phyloP scores from a whole-genome alignment of 2,888 invertebrate species.

The Trissolcus brochymenae region DNA sequence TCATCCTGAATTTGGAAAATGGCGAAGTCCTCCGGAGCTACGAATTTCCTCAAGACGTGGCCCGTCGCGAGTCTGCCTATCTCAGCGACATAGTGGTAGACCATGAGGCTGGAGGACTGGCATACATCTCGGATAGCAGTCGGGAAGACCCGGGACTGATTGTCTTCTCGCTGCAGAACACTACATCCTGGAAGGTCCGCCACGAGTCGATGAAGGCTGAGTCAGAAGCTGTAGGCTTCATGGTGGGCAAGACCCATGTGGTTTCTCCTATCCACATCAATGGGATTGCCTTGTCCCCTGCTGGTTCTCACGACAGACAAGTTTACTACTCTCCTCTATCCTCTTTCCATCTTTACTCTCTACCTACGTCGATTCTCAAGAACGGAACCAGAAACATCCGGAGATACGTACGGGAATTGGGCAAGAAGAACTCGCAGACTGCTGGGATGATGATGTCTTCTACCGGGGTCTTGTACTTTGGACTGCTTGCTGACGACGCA shows the following conservation, averaged over 20 bases:
- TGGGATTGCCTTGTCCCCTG: constrained; percentile 84
- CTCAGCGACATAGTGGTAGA: constrained; percentile 86
- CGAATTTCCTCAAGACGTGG: constrained; percentile 81
- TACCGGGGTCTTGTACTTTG: constrained; percentile 83
- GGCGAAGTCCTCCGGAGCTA: constrained; percentile 78
- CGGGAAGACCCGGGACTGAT: constrained; percentile 84
- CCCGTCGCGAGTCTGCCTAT: constrained; percentile 79
- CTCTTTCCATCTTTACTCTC: constrained; percentile 82
- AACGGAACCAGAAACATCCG: constrained; percentile 74
- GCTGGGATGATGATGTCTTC: constrained; percentile 88
- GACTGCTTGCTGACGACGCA: constrained; percentile 82
- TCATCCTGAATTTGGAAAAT: constrained; percentile 82
- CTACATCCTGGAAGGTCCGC: constrained; percentile 84
- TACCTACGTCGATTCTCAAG: constrained; percentile 81
- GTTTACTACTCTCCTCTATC: constrained; percentile 84
- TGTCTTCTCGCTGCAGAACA: constrained; percentile 82
- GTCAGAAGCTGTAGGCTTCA: constrained; percentile 79
- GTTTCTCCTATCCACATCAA: constrained; percentile 82
- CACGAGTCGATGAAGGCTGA: constrained; percentile 83
- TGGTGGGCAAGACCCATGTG: constrained; percentile 80
- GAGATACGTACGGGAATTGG: constrained; percentile 79
- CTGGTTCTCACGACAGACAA: constrained; percentile 62
- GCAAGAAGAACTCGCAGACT: constrained; percentile 82
- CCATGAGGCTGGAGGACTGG: constrained; percentile 81
- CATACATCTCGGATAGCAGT: constrained; percentile 85